These are phyloP conservation scores for Volucella inflata DNA, from an alignment of 2,888 invertebrate species.

Conservation along the genomic window DNA sequence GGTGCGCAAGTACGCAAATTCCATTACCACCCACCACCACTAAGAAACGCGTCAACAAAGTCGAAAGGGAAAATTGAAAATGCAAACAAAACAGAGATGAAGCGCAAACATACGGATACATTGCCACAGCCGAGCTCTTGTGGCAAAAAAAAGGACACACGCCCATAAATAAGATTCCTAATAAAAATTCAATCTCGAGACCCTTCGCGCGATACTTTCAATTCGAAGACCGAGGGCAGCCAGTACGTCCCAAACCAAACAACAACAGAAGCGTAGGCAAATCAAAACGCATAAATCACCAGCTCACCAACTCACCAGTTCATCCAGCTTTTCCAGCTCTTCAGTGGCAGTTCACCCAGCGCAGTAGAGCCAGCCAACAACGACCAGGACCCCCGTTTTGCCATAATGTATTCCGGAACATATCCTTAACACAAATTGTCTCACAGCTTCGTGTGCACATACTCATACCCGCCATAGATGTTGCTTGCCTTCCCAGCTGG, in stretches of 20 bases:
- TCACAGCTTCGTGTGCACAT: constrained; percentile 76
- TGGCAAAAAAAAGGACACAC: constrained; percentile 57
- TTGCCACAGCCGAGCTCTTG: neutral
- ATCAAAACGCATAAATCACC: constrained; percentile 82
- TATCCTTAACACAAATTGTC: constrained; percentile 84
- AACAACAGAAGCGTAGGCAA: constrained; percentile 69
- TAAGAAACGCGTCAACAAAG: constrained; percentile 66
- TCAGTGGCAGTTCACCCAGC: too few relatives aligned
- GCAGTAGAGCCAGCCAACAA: constrained; percentile 52
- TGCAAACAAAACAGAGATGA: constrained; percentile 53
- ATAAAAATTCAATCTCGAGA: constrained; percentile 76
- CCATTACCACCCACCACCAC: constrained; percentile 48
- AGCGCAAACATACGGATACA: constrained; percentile 36
- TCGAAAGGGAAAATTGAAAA: constrained; percentile 63
- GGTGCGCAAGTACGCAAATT: constrained; percentile 67
- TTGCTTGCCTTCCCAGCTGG: neutral
- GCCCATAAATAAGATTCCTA: constrained; percentile 75
- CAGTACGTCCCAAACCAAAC: constrained; percentile 77
- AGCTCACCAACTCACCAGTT: constrained; percentile 76
- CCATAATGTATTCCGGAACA: constrained; percentile 84
- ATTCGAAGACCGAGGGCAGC: constrained; percentile 59
- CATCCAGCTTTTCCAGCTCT: too few relatives aligned
- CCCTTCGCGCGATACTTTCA: constrained; percentile 68
- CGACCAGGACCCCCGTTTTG: constrained; percentile 77
- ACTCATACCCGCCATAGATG: neutral